A percentile compares a stretch with the other conserved stretches of the same genome.
Conservation (phyloP, 2,113 vertebrate genomes). For the Struthio camelus region DNA sequence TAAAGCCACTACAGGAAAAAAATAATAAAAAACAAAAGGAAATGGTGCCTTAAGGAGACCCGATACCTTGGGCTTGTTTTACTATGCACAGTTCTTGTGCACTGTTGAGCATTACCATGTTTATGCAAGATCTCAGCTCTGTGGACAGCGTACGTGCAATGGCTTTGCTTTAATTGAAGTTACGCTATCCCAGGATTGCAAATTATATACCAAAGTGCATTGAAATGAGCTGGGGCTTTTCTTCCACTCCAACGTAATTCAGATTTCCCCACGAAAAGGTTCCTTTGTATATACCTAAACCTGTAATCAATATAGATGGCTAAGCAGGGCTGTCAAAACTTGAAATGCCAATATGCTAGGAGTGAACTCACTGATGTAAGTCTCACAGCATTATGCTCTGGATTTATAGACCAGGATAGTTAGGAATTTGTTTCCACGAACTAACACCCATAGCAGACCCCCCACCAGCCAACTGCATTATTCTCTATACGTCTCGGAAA, state of each 20-base stretch:
- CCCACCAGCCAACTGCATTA: not conserved
- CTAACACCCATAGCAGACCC: not conserved
- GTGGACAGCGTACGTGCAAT: not conserved
- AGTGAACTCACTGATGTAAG: not conserved
- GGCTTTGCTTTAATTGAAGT: conserved; percentile 34
- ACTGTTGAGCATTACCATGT: not conserved
- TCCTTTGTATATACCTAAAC: not conserved
- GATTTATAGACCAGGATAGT: conserved; percentile 6
- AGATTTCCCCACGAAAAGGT: not conserved
- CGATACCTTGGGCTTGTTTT: not conserved
- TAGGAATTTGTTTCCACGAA: not conserved
- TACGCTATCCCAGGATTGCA: not conserved
- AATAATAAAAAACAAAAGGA: not conserved
- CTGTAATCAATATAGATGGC: not conserved
- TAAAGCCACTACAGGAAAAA: not conserved
- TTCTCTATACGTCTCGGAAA: not conserved
- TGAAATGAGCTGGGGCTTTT: not conserved
- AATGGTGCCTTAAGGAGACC: not conserved
- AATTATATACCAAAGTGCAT: not conserved
- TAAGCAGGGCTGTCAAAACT: conserved; percentile 34
- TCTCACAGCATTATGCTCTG: not conserved
- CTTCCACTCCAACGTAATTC: not conserved
- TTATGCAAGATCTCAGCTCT: not conserved
- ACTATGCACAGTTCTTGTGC: not conserved
- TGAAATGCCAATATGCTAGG: not conserved